Evolutionary conservation across 2,113 vertebrate genomes (phyloP), one percentile per base, ranked within the genome.

Genomic region (Lepus europaeus): DNA sequence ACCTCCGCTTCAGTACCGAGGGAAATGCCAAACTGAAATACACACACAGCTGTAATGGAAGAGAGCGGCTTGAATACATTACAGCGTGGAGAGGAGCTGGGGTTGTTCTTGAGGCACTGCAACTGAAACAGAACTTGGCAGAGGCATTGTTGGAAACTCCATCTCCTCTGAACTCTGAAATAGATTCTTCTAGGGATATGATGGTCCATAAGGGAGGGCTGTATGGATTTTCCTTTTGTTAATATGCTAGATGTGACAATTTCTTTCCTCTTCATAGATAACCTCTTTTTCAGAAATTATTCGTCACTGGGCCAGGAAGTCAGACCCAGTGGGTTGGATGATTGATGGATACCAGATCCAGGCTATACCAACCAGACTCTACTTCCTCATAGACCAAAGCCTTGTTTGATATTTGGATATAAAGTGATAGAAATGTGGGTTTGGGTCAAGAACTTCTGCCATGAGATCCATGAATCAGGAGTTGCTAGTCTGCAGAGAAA

Each of bases 31-130:
- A 90, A 85, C 95, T 96, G 88, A 96, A 97, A 80, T 2, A 2
- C 96, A 94, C 86, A 49, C 51, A 96, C 91, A 86, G 82, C 79
- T 19, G 6, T 79, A 92, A 31, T 9, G 3, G 77, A 96, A 96
- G 97, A 95, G 61, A 94, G 97, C 96, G 66, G 91, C 84, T 92
- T 95, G 96, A 89, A 98, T 87, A 87, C 82, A 89, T 89, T 87
- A 95, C 8, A 97, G 27, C 45, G 93, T 92, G 66, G 91, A 59
- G 51, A 78, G 87, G 33, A 64, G 61, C 78, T 77, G 66, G 87
- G 77, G 63, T 36, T 78, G 31, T 27, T 79, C 78, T 63, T 39
- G 72, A 88, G 27, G 78, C 59, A 25, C 70, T n/a, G 64, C 64
- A 31, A 72, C 27, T 16, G 77, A 85, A 87, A 33, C 72, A 20